Base-by-base conservation (phyloP, 64 coral and sea anemone genomes). In the Trachythela sp. region DNA sequence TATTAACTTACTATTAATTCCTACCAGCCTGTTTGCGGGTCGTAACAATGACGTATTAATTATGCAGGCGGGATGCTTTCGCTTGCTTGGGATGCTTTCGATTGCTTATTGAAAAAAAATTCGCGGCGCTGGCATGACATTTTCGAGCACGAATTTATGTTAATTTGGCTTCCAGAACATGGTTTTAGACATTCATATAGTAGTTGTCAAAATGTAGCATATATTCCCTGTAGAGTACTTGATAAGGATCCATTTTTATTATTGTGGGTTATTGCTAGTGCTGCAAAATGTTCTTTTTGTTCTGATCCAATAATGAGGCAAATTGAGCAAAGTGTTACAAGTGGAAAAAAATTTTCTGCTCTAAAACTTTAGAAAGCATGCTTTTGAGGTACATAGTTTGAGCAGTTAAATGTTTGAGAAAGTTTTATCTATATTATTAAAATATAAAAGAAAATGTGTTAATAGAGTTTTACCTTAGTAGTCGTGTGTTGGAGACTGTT, bases 231-330 rank as follows among this genome's bases (percentile, higher is more conserved):
- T 37, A 80, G 10, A 80, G 75, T 35, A 80, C 9, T 8, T 5
- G 33, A 35, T 80, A 38, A 36, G 13, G 14, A 35, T 36, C 34
- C 20, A 22, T 80, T 34, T 80, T n/a, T n/a, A 29, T 14, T 80
- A 80, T 80, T 80, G 20, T 34, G 35, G 35, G 4, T 34, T 34
- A 39, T 34, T 39, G 9, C 30, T 29, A 80, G 9, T 35, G 75
- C 75, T 34, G 75, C 75, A 35, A 80, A 35, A 18, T 80, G 75
- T 39, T 80, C 75, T 36, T 80, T 37, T 39, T 80, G 75, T 80
- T 80, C 75, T 18, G 75, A 80, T 80, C 75, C 75, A 39, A 80
- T 80, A 80, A 80, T 80, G 75, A 80, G 37, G 34, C 0, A 80
- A 37, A 80, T 80, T 2, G 75, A 80, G 37, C 33, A 80, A 80